Evolutionary conservation across 2,888 invertebrate genomes (phyloP).

Genomic region (Thereva nobilitata): DNA sequence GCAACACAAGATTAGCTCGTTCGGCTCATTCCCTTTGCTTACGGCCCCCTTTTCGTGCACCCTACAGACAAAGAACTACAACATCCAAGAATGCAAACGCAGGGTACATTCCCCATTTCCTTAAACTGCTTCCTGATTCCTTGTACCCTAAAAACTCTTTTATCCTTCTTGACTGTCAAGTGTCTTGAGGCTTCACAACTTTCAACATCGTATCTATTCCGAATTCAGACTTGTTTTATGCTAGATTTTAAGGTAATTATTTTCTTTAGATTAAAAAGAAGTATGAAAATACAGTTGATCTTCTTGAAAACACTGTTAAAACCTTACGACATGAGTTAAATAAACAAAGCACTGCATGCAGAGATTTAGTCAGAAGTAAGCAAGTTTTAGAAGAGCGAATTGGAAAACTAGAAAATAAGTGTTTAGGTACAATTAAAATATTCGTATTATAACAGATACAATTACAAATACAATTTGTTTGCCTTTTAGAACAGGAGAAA

Average conservation of each 20-base stretch:
- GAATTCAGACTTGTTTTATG: no score
- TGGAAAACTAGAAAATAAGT: conserved; percentile 44
- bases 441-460: no score
- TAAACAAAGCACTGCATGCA: conserved; percentile 45
- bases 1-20: no score
- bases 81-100: no score
- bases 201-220: neutral
- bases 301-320: conserved; percentile 61
- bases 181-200: no score
- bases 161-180: neutral
- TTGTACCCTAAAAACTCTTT: neutral
- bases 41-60: no score
- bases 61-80: no score
- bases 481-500: conserved; percentile 43
- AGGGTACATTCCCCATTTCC: no score
- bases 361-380: conserved; percentile 47
- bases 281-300: conserved; percentile 62
- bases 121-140: no score
- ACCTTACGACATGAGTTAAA: conserved; percentile 46
- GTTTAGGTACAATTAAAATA: conserved; percentile 1
- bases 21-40: no score
- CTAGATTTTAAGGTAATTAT: neutral
- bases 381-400: conserved; percentile 44
- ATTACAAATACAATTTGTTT: neutral
- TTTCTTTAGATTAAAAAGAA: conserved; percentile 57